Conservation (phyloP, 2,888 invertebrate species). For the Melipona bicolor region DNA sequence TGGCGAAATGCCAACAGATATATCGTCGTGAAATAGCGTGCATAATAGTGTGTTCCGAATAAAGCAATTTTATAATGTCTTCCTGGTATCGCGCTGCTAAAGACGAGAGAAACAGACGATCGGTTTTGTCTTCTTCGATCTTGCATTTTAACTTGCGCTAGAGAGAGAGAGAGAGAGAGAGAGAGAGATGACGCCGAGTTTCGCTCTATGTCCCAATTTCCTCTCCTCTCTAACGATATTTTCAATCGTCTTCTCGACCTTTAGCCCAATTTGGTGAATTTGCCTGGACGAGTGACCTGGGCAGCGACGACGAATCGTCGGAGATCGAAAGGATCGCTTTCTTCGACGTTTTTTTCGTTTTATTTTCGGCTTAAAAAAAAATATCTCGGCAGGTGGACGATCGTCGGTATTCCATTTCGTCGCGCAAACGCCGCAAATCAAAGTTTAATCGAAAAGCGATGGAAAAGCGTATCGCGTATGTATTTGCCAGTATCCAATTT, state of each 20-base stretch:
- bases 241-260: not conserved
- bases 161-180: no score
- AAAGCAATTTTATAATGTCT: slow-evolving; percentile 36
- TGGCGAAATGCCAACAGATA: slow-evolving; percentile 65
- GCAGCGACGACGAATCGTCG: not conserved
- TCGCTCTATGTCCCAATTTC: not conserved
- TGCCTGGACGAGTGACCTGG: not conserved
- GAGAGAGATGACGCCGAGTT: not conserved
- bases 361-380: not conserved
- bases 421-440: not conserved
- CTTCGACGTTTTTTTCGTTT: no score
- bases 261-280: not conserved
- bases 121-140: slow-evolving; percentile 2
- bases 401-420: not conserved
- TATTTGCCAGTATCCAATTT: slow-evolving; percentile 40
- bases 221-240: not conserved
- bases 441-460: slow-evolving; percentile 14
- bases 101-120: not conserved
- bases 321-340: no score
- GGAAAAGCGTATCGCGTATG: slow-evolving; percentile 11
- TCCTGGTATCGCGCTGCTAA: not conserved
- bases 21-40: slow-evolving; percentile 28
- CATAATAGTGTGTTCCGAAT: slow-evolving; percentile 43
- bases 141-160: not conserved
- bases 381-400: not conserved